Evolutionary conservation across 2,797 vertebrate genomes (phyloP).

Genomic region (Platalea minor): DNA sequence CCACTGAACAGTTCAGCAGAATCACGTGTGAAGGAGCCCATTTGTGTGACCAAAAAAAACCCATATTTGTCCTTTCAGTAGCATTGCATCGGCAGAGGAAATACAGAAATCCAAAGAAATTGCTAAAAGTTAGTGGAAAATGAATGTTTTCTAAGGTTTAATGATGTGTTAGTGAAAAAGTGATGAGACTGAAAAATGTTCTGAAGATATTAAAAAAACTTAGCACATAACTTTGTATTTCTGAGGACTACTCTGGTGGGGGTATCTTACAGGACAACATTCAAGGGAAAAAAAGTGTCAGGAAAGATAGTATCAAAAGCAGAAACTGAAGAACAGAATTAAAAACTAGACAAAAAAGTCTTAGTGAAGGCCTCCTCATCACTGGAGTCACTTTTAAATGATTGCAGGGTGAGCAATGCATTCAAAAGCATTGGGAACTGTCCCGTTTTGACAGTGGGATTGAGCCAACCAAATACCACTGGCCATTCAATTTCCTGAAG

Average conservation of each 20-base stretch:
- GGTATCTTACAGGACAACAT: background rate
- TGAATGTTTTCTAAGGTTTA: background rate
- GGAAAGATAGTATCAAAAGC: background rate
- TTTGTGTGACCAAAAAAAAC: background rate
- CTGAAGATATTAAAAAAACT: background rate
- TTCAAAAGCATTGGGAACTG: background rate
- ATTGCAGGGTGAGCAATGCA: background rate
- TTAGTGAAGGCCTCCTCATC: background rate
- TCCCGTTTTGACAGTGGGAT: background rate
- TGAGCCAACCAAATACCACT: background rate
- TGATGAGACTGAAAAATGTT: background rate
- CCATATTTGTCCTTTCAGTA: fast-evolving
- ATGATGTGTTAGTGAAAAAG: background rate
- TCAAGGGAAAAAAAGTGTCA: background rate
- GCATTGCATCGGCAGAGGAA: background rate
- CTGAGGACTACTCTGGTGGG: background rate
- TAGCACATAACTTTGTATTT: background rate
- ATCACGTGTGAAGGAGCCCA: background rate
- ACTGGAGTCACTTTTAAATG: background rate
- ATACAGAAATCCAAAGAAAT: background rate
- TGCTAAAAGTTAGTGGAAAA: background rate
- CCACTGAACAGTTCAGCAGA: background rate
- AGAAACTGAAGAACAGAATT: background rate
- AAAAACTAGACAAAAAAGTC: background rate
- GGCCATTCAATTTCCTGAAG: background rate